Base-by-base conservation (phyloP, 2,888 invertebrate genomes). In the Idaea straminata region DNA sequence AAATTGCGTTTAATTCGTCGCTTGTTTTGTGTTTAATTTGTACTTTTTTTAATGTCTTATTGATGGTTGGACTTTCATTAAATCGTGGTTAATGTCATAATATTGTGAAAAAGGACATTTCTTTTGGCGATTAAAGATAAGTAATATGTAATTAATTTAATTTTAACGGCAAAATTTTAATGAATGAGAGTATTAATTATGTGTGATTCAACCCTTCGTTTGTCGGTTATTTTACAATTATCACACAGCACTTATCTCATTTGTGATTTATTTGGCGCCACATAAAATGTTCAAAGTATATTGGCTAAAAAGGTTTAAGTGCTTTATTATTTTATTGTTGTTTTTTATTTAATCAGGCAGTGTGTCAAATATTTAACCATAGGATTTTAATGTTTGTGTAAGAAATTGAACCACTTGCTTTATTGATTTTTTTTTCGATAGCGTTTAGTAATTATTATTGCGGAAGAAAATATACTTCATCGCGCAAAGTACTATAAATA, bases 1-100 rank as follows among this genome's bases (percentile, higher is more conserved):
- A 66, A 69, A 67, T 68, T 15, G 47, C 7, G 62, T 64, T 66
- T 65, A 70, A 72, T 70, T 69, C 67, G 68, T 77, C 67, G 63
- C 34, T 15, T 64, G 35, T 36, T 63, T 71, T 47, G 47, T 47
- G 47, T 47, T 47, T 47, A 47, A 10, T 5, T 47, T 47, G 47
- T 47, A 47, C 47, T 47, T 47, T 7, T 47, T 36, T 47, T 47
- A 47, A 47, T 47, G 47, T 47, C 10, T 47, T 47, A 47, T 47
- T 47, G 47, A 47, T 5, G 47, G 10, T 10, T 47, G 6, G 6
- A 47, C 7, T 47, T 47, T 47, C 47, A 47, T 47, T 47, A 47
- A 10, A 47, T 4, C 7, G 47, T 47, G 10, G 13, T 47, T 47
- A 47, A 47, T 47, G 47, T 47, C 47, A 47, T 47, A 47, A 47